These are phyloP conservation scores for pig (Sus scrofa) DNA, from an alignment of 2,113 vertebrate genomes.

Conservation along the genomic window T2T-Sscrofa CM000813.6:62598501-62599000, in stretches of 20 bases:
- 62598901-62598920: too few relatives aligned
- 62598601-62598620: conserved; percentile 98
- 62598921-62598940: too few relatives aligned
- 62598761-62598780: conserved; percentile 94
- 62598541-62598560: conserved; percentile 98
- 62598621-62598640: conserved; percentile 99
- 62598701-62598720: conserved; percentile 97
- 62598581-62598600: conserved; percentile 98
- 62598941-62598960: too few relatives aligned
- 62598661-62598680: conserved; percentile 95
- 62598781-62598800: conserved; percentile 95
- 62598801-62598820: conserved; percentile 98
- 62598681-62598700: conserved; percentile 98
- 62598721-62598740: conserved; percentile 98
- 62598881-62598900: too few relatives aligned
- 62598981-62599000: too few relatives aligned
- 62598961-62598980: too few relatives aligned
- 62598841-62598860: too few relatives aligned
- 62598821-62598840: conserved; percentile 98
- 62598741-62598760: conserved; percentile 95
- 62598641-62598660: conserved; percentile 96
- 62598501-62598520: conserved; percentile 99
- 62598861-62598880: too few relatives aligned
- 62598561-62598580: conserved; percentile 98
- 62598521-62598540: conserved; percentile 99